These are phyloP conservation scores for Drosophila melanogaster DNA, from an alignment of 1,140 invertebrate species.

Conservation along the genomic window DNA sequence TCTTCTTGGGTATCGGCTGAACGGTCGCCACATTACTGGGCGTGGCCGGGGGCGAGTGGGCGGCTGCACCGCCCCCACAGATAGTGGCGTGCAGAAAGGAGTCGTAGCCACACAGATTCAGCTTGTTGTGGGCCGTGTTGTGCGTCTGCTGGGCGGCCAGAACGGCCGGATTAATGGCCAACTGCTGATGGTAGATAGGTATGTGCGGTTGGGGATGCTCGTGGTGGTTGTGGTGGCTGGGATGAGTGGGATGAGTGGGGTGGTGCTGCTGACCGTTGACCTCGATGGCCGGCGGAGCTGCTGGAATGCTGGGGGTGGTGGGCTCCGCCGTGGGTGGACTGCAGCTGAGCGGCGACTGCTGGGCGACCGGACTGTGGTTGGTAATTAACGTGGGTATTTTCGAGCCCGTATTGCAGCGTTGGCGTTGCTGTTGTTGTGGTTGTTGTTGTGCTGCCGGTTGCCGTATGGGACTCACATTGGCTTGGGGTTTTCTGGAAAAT, in stretches of 20 bases:
- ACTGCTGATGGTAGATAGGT: constrained; percentile 83
- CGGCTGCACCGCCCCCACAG: constrained; percentile 79
- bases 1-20: constrained; percentile 74
- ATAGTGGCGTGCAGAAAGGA: constrained; percentile 87
- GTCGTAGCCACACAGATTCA: constrained; percentile 87
- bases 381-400: constrained; percentile 82
- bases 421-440: constrained; percentile 72
- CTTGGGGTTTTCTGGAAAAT: constrained; percentile 82
- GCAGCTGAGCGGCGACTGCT: constrained; percentile 67
- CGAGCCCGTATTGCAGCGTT: constrained; percentile 83
- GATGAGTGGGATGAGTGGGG: constrained; percentile 1
- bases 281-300: constrained; percentile 39
- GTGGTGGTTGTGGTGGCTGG: constrained; percentile 58
- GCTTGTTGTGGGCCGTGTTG: constrained; percentile 82
- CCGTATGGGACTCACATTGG: constrained; percentile 84
- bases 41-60: constrained; percentile 63
- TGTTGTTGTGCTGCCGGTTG: constrained; percentile 79
- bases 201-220: constrained; percentile 86
- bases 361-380: constrained; percentile 71
- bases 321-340: constrained; percentile 59
- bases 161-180: constrained; percentile 84
- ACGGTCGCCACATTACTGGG: constrained; percentile 77
- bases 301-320: constrained; percentile 53
- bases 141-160: constrained; percentile 77
- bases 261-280: constrained; percentile 78